A percentile compares a stretch with the other conserved stretches of the same genome.
Conservation (phyloP, 2,888 invertebrate genomes). For the Embidobia sp. region DNA sequence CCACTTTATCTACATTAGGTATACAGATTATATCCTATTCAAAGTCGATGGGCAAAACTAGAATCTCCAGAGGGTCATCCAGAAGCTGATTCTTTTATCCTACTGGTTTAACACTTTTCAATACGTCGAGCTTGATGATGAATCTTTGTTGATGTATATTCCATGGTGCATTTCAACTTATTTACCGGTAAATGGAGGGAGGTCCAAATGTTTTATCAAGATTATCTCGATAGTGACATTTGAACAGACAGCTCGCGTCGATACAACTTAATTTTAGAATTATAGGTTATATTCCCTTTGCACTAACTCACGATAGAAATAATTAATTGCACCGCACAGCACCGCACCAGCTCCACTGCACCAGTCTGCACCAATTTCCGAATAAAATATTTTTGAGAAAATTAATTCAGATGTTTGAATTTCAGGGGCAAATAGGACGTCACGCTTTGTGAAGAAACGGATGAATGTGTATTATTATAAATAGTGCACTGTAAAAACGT, state of each 20-base stretch:
- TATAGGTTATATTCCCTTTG: too few species aligned
- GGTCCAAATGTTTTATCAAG: too few species aligned
- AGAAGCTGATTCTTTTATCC: conserved; percentile 31
- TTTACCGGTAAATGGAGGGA: too few species aligned
- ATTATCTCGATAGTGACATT: too few species aligned
- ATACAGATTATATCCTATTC: too few species aligned
- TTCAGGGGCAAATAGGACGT: conserved; percentile 18
- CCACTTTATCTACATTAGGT: too few species aligned
- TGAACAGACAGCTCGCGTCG: too few species aligned
- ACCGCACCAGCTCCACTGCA: conserved; percentile 15
- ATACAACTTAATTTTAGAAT: too few species aligned
- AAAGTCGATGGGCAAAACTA: conserved; percentile 15
- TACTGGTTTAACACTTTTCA: conserved; percentile 11
- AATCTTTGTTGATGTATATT: conserved; percentile 6
- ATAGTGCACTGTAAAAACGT: too few species aligned
- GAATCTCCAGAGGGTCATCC: conserved; percentile 12
- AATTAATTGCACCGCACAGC: conserved; percentile 17
- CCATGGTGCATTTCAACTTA: conserved; percentile 10
- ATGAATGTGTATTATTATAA: too few species aligned
- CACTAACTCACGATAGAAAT: not conserved
- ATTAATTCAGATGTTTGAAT: conserved; percentile 31
- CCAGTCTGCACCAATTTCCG: conserved; percentile 4
- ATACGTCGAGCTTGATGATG: conserved; percentile 5
- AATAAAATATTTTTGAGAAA: too few species aligned
- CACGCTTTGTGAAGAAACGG: too few species aligned